A percentile compares a stretch with the other conserved stretches of the same genome.
Evolutionary conservation across 64 coral and sea anemone genomes (phyloP).

Genomic region (Anthopleura sola): DNA sequence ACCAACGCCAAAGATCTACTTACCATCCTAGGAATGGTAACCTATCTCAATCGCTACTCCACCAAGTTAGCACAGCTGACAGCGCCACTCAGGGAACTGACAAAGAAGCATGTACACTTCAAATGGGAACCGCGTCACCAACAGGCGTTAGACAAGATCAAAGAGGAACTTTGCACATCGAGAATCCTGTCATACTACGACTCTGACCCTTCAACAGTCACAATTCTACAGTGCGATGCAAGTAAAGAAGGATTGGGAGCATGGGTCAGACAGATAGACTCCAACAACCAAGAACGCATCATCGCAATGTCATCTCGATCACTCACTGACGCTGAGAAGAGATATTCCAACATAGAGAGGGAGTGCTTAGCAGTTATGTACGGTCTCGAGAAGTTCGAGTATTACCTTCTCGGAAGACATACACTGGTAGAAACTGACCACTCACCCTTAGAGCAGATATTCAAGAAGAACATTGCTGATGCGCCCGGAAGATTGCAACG

Average conservation of each 20-base stretch:
- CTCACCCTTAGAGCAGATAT: slow-evolving; percentile 52
- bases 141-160: slow-evolving; percentile 36
- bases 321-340: slow-evolving; percentile 17
- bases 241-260: slow-evolving; percentile 40
- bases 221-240: slow-evolving; percentile 54
- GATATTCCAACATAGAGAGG: slow-evolving; percentile 46
- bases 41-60: too few relatives aligned
- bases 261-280: slow-evolving; percentile 33
- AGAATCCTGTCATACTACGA: slow-evolving; percentile 57
- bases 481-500: slow-evolving; percentile 19
- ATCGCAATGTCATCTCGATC: slow-evolving; percentile 19
- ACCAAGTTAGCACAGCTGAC: too few relatives aligned
- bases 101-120: slow-evolving; percentile 52
- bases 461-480: slow-evolving; percentile 36
- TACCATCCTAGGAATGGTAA: too few relatives aligned
- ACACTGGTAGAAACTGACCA: slow-evolving; percentile 39
- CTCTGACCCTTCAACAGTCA: slow-evolving; percentile 39
- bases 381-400: slow-evolving; percentile 52
- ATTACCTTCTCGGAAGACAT: slow-evolving; percentile 14
- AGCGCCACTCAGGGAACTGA: slow-evolving; percentile 37
- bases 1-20: too few relatives aligned
- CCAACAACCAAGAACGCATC: slow-evolving; percentile 26
- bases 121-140: slow-evolving; percentile 43
- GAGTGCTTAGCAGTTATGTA: slow-evolving; percentile 27
- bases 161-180: slow-evolving; percentile 42